Base-by-base conservation (phyloP, 2,888 invertebrate genomes). In the Trissolcus brochymenae region DNA sequence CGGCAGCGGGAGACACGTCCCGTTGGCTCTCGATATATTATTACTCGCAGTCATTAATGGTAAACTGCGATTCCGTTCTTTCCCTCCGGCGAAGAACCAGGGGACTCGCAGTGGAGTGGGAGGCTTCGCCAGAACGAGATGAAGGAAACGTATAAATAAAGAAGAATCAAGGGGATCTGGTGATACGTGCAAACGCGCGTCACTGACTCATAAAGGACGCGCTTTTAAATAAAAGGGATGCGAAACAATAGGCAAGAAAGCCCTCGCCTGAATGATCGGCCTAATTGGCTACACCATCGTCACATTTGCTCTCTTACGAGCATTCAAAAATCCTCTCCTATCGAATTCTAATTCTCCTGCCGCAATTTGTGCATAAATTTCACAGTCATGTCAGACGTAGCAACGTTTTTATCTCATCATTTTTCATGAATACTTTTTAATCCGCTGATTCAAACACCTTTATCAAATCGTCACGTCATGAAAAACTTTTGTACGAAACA, bases 41-140 rank as follows among this genome's bases (percentile, higher is more conserved):
- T 87, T 87, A 87, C 83, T 82, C 82, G 75, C 74, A 84, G 86
- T 87, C 87, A 87, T 87, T 87, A 87, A 87, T 87, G 87, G 87
- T 86, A 86, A 87, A 87, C 86, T 87, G 86, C 51, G 51, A 51
- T 51, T 51, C 51, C 19, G 51, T 51, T 82, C 79, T 51, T 35
- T 65, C 56, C 51, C 43, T 56, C 16, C 25, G 29, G 54, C 25
- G 29, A 25, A 35, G 29, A 16, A 51, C 19, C 29, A 35, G 25
- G 14, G 54, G 14, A 14, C n/a, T 13, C 61, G 9, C 14, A 16
- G 6, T 4, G 9, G 9, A 35, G 35, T 25, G 25, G 25, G 25
- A 25, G 25, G 25, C 3, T 6, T 54, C n/a, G 62, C 61, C 59
- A 54, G 29, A 78, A 25, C 25, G 25, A 60, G 72, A 73, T n/a